Evolutionary conservation across 2,113 vertebrate genomes (phyloP).

Genomic region (Noturus placidus): DNA sequence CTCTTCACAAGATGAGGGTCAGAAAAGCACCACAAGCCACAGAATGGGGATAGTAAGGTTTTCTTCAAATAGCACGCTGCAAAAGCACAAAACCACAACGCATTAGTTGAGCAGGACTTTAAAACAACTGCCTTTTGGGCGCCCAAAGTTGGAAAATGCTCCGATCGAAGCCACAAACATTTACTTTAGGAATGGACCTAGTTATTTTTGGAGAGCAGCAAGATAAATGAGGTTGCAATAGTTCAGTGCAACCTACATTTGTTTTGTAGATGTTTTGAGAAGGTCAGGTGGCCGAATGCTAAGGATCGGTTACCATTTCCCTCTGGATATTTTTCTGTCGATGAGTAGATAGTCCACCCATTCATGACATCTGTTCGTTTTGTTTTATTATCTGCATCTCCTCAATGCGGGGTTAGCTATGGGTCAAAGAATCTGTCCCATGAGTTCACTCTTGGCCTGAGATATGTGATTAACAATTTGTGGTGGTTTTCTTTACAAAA

Average conservation of each 20-base stretch:
- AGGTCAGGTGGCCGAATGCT: constrained; percentile 27
- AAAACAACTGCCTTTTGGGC: constrained; percentile 12
- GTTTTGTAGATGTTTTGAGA: neutral
- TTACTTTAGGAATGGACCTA: neutral
- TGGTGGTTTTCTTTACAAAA: constrained; percentile 1
- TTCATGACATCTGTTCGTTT: constrained; percentile 50
- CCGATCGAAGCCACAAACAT: constrained; percentile 27
- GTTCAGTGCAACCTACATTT: neutral
- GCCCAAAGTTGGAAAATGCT: constrained; percentile 14
- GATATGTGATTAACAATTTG: neutral
- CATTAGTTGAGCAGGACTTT: neutral
- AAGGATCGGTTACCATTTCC: constrained; percentile 32
- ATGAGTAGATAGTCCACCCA: constrained; percentile 15
- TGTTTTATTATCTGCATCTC: neutral
- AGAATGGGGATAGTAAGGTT: neutral
- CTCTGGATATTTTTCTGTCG: neutral
- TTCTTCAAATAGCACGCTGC: neutral
- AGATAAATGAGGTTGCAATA: neutral
- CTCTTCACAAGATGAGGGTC: neutral
- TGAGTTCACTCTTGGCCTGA: constrained; percentile 21
- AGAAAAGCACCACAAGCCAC: constrained; percentile 30
- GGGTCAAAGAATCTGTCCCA: constrained; percentile 23
- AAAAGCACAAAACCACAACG: constrained; percentile 23
- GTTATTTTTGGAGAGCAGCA: neutral
- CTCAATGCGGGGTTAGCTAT: constrained; percentile 17